These are phyloP conservation scores for Paramormyrops kingsleyae DNA, from an alignment of 2,113 vertebrate genomes.

Conservation along the genomic window DNA sequence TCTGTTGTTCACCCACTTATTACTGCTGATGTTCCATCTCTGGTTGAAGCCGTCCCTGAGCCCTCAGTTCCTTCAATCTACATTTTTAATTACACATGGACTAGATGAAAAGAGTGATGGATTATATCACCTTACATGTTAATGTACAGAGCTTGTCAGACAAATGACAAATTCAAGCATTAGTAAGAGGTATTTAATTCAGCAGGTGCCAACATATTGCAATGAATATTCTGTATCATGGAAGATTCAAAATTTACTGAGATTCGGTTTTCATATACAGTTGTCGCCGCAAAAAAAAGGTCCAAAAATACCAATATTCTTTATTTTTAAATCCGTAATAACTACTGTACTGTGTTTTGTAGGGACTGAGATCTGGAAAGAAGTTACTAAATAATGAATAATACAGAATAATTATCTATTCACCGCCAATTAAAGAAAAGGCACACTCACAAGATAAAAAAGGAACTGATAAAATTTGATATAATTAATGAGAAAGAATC, in stretches of 20 bases:
- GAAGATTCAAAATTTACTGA: background rate
- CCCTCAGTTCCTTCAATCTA: background rate
- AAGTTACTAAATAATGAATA: background rate
- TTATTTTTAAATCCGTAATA: background rate
- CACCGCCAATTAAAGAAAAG: background rate
- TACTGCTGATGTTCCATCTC: background rate
- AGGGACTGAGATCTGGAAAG: background rate
- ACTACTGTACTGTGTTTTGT: background rate
- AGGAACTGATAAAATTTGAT: background rate
- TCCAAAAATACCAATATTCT: background rate
- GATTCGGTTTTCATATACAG: background rate
- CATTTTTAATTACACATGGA: background rate
- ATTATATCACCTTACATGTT: background rate
- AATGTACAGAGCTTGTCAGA: background rate
- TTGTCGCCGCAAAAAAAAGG: background rate
- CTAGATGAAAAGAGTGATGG: background rate
- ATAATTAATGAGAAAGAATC: background rate
- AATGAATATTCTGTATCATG: background rate
- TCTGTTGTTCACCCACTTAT: background rate
- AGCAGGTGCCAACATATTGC: background rate
- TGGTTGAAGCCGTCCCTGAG: background rate
- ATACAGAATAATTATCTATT: background rate
- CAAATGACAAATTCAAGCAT: background rate
- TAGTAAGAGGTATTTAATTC: background rate
- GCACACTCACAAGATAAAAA: background rate